A percentile compares a stretch with the other conserved stretches of the same genome.
Evolutionary conservation across 2,888 invertebrate species (phyloP).

Genomic region (Cheilosia urbana): DNA sequence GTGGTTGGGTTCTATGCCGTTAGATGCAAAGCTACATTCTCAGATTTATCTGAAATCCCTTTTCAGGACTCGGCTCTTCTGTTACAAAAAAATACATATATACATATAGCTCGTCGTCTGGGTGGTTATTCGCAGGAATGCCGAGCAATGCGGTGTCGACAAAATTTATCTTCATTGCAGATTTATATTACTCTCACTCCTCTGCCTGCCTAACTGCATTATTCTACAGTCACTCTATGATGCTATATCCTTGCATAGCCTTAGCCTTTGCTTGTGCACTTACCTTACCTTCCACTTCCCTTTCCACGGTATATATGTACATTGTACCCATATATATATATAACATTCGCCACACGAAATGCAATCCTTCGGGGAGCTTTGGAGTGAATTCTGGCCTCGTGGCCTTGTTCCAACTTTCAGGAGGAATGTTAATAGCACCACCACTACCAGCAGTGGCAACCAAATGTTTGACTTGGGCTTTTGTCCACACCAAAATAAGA

Average conservation of each 20-base stretch:
- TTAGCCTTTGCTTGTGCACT: slow-evolving; percentile 1
- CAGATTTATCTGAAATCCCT: slow-evolving; percentile 44
- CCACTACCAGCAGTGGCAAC: slow-evolving; percentile 15
- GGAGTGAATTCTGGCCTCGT: slow-evolving; percentile 45
- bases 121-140: background rate
- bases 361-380: slow-evolving; percentile 29
- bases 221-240: slow-evolving; percentile 47
- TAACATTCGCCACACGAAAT: slow-evolving; percentile 3
- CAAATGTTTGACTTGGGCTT: slow-evolving; percentile 54
- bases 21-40: slow-evolving; percentile 10
- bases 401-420: slow-evolving; percentile 64
- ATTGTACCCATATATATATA: background rate
- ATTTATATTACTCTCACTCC: slow-evolving; percentile 45
- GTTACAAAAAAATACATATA: background rate
- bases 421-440: slow-evolving; percentile 47
- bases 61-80: background rate
- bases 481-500: slow-evolving; percentile 20
- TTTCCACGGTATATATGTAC: background rate
- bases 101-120: background rate
- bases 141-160: background rate
- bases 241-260: background rate
- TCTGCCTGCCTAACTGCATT: slow-evolving; percentile 37
- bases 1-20: slow-evolving; percentile 7
- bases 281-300: slow-evolving; percentile 28
- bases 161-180: slow-evolving; percentile 66